phyloP scores from a whole-genome alignment of 2,797 vertebrate species.

The Siniperca obscura region DNA sequence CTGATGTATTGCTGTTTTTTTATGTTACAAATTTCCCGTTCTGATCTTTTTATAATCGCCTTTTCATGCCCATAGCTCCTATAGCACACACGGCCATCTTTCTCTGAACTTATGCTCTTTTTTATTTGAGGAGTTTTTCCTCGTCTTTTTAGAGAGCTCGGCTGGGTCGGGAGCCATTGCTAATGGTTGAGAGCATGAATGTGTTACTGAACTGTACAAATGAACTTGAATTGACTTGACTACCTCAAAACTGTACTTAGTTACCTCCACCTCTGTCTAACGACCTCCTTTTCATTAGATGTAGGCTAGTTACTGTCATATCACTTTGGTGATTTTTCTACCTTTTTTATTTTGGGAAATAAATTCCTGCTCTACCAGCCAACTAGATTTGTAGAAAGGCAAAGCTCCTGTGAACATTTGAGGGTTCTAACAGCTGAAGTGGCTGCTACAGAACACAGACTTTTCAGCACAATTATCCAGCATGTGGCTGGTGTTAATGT shows the following conservation, averaged over 20 bases:
- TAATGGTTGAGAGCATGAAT: neutral
- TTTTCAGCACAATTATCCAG: constrained; percentile 55
- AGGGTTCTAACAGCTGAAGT: constrained; percentile 56
- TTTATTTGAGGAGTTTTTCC: neutral
- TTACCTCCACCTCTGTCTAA: neutral
- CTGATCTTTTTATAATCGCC: neutral
- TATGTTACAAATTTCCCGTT: neutral
- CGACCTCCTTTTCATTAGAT: neutral
- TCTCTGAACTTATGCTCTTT: neutral
- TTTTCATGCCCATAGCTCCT: neutral
- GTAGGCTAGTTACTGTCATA: neutral
- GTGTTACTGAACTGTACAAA: neutral
- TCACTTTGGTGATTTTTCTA: neutral
- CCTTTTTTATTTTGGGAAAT: neutral
- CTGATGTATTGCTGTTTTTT: neutral
- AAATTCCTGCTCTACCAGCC: neutral
- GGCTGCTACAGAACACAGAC: constrained; percentile 43
- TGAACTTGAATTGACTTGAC: neutral
- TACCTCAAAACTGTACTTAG: neutral
- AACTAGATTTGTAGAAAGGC: constrained; percentile 17
- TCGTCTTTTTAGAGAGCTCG: neutral
- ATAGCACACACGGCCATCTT: neutral
- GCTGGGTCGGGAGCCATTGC: neutral
- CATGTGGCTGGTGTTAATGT: constrained; percentile 67
- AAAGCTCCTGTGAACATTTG: constrained; percentile 36